Evolutionary conservation across 1,140 invertebrate genomes (phyloP), one percentile per base, ranked within the genome.

Genomic region (Chrysopa pallens): DNA sequence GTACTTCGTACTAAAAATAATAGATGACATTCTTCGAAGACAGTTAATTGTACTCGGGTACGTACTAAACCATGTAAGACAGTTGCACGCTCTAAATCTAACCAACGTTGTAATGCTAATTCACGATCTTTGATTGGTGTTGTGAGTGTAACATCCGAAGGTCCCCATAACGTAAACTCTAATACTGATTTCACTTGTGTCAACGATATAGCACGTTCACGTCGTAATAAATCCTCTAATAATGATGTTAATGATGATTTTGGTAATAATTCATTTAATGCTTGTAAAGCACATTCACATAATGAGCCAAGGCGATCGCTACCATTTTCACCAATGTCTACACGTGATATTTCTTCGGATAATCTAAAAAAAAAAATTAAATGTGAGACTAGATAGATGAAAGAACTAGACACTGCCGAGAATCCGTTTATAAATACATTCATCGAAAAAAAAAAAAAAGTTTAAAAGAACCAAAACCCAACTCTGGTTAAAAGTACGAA

Each of bases 141-240:
- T 0, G 74, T 72, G 8, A 82, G 62, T 0, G 72, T 70, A 1
- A 79, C 73, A 52, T 84, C 81, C 8, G 79, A 70, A 1, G 84
- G 85, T 4, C 84, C 85, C 83, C 84, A 91, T 2, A 91, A 61
- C 45, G 80, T 80, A 51, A 83, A 84, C 54, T 89, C 84, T 23
- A 89, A 56, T 0, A 88, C 69, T 0, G 80, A 74, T 59, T 87
- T 87, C 0, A 75, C 73, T 56, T 71, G 69, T 33, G 68, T 72
- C 17, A 89, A 54, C 2, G 79, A 81, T 27, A 79, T 70, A 0
- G 80, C 76, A 17, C 77, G 67, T 54, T 83, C 81, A 53, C 80
- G 73, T 47, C 67, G 66, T 12, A 84, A 56, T 8, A 84, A 58
- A 50, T 79, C 73, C 47, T 70, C 70, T n/a, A 84, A 61, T 2